Evolutionary conservation across 1,140 invertebrate species (phyloP).

Genomic region (Thaumetopoea pityocampa): DNA sequence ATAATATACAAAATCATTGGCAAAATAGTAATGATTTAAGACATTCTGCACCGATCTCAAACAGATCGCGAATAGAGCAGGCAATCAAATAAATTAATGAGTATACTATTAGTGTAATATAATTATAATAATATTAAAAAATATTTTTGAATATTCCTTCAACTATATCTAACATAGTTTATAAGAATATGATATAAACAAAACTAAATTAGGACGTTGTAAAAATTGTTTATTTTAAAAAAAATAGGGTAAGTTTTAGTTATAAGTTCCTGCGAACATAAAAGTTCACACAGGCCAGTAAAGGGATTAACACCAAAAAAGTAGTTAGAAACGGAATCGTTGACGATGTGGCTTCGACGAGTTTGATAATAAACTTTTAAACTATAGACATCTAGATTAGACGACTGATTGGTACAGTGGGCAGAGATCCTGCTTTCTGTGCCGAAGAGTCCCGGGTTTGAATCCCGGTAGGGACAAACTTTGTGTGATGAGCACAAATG

Average conservation of each 20-base stretch:
- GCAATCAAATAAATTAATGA: conserved; percentile 1
- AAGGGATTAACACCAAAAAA: conserved; percentile 72
- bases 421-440: too few species aligned
- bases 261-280: conserved; percentile 64
- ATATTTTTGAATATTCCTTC: too few species aligned
- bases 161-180: too few species aligned
- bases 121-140: too few species aligned
- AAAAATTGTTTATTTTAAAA: conserved; percentile 4
- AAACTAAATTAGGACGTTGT: too few species aligned
- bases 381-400: background rate
- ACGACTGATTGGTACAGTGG: background rate
- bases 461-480: too few species aligned
- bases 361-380: conserved; percentile 15
- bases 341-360: conserved; percentile 36
- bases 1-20: too few species aligned
- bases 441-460: too few species aligned
- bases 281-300: conserved; percentile 62
- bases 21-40: too few species aligned
- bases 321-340: conserved; percentile 54
- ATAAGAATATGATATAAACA: too few species aligned
- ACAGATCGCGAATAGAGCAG: background rate
- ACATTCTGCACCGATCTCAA: too few species aligned
- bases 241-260: conserved; percentile 32
- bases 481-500: too few species aligned
- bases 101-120: background rate